A percentile compares a stretch with the other conserved stretches of the same genome.
These are phyloP conservation scores for Conomelus anceps DNA, from an alignment of 2,888 invertebrate species.

Conservation along the genomic window DNA sequence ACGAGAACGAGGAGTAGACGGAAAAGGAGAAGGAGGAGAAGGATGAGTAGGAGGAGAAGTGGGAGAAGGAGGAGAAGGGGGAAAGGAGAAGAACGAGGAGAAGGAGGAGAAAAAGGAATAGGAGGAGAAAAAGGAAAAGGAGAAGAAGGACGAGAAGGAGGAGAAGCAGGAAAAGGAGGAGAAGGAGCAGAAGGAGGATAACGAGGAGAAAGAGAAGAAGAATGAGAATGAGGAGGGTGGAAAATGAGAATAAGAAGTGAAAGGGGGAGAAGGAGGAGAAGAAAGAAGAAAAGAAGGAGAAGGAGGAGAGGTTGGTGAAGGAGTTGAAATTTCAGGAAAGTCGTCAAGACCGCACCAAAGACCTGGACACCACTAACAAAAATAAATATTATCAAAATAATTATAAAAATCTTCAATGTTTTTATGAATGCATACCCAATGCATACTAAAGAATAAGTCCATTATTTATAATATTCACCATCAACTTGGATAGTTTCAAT, in stretches of 20 bases:
- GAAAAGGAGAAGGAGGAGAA: neutral
- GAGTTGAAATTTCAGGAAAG: neutral
- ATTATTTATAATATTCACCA: no score
- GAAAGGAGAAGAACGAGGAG: no score
- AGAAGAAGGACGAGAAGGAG: neutral
- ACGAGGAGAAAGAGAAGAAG: neutral
- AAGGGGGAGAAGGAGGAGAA: neutral
- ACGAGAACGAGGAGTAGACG: neutral
- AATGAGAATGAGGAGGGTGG: neutral
- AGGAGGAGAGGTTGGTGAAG: no score
- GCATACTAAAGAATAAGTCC: no score
- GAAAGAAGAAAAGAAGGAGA: neutral
- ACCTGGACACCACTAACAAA: no score
- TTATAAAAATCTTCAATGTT: no score
- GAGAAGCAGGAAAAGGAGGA: neutral
- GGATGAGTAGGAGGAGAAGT: neutral
- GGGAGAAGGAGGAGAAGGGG: neutral
- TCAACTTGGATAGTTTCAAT: no score
- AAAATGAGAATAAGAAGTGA: neutral
- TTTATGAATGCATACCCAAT: no score
- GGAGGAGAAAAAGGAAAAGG: neutral
- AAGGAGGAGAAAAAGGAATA: neutral
- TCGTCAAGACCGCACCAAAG: no score
- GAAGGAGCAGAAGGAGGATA: neutral
- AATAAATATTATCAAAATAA: no score